A percentile compares a stretch with the other conserved stretches of the same genome.
These are phyloP conservation scores for Hydrolagus colliei DNA, from an alignment of 2,797 vertebrate species.

Conservation along the genomic window DNA sequence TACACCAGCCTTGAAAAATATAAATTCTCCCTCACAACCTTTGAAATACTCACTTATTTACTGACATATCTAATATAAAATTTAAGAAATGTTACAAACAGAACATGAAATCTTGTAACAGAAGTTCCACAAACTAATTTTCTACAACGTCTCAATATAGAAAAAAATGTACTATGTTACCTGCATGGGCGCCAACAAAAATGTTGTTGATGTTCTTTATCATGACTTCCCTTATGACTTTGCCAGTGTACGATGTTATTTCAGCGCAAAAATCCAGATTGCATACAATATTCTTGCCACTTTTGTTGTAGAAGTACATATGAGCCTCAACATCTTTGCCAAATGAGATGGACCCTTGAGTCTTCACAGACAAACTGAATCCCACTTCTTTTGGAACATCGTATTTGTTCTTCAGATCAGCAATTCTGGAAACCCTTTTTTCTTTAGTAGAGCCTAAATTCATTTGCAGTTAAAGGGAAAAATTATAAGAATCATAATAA, in stretches of 20 bases:
- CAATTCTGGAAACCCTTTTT: conserved; percentile 65
- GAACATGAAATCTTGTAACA: background rate
- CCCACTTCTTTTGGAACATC: conserved; percentile 44
- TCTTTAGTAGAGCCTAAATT: conserved; percentile 74
- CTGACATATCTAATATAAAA: background rate
- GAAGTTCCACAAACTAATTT: background rate
- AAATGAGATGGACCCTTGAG: conserved; percentile 62
- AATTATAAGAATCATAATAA: too few relatives aligned
- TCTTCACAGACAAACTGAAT: conserved; percentile 70
- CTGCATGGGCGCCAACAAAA: conserved; percentile 59
- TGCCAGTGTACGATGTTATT: conserved; percentile 64
- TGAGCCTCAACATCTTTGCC: conserved; percentile 80
- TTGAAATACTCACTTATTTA: background rate
- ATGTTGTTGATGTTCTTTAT: conserved; percentile 63
- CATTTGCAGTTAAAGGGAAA: background rate
- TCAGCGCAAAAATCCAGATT: conserved; percentile 70
- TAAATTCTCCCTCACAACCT: background rate
- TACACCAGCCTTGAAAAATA: background rate
- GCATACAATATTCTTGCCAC: conserved; percentile 49
- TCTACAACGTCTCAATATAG: background rate
- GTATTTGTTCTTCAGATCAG: conserved; percentile 64
- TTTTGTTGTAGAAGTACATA: conserved; percentile 65
- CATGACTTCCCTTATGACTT: conserved; percentile 65
- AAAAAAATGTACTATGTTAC: conserved; percentile 45
- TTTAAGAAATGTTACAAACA: too few relatives aligned